Conservation (phyloP, 2,888 invertebrate genomes). For the Cheilosia impressa region DNA sequence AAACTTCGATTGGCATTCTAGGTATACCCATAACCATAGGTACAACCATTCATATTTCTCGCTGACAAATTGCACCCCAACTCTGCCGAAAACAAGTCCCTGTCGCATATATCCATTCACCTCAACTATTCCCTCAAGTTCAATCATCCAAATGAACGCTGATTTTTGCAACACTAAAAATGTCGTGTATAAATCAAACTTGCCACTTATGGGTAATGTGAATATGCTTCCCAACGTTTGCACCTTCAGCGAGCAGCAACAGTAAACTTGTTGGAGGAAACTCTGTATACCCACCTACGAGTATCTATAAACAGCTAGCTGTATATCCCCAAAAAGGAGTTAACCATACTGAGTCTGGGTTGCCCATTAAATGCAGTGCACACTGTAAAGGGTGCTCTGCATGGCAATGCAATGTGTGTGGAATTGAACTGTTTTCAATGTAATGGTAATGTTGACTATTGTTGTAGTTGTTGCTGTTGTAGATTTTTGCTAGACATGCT, state of each 20-base stretch:
- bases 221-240: constrained; percentile 17
- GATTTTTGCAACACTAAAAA: constrained; percentile 22
- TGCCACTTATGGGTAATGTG: constrained; percentile 24
- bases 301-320: neutral
- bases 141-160: constrained; percentile 18
- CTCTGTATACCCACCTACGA: neutral
- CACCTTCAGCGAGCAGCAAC: constrained; percentile 25
- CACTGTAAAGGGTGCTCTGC: constrained; percentile 5
- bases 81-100: neutral
- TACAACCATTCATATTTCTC: no score
- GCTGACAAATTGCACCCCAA: neutral
- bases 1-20: no score
- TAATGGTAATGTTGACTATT: constrained; percentile 42
- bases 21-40: no score
- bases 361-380: constrained; percentile 43
- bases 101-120: neutral
- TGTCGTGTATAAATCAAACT: constrained; percentile 36
- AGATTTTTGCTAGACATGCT: constrained; percentile 73
- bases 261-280: constrained; percentile 28
- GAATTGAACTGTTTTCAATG: constrained; percentile 27
- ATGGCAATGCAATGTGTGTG: constrained; percentile 26
- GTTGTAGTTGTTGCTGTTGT: constrained; percentile 31
- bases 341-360: constrained; percentile 32
- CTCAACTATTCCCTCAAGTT: neutral
- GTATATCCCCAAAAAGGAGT: constrained; percentile 42